phyloP scores from a whole-genome alignment of 2,113 vertebrate species.

The Anhinga anhinga region DNA sequence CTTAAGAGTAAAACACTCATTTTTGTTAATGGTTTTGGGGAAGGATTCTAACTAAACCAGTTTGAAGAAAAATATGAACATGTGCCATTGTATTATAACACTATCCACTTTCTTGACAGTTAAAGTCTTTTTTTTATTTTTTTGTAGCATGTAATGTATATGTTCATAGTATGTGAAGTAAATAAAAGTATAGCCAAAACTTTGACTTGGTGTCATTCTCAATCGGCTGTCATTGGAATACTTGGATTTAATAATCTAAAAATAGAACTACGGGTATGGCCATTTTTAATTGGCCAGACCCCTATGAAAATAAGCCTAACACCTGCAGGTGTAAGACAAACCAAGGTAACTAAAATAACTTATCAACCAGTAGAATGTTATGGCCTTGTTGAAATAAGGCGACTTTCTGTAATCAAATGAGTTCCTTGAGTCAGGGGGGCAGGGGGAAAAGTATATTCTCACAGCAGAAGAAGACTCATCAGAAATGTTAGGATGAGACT shows the following conservation, averaged over 20 bases:
- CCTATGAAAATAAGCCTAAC: neutral
- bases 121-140: slow-evolving; percentile 77
- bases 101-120: slow-evolving; percentile 89
- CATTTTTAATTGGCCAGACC: neutral
- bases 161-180: slow-evolving; percentile 89
- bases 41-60: slow-evolving; percentile 75
- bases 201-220: slow-evolving; percentile 67
- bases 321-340: neutral
- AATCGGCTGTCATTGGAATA: slow-evolving; percentile 11
- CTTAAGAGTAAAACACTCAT: slow-evolving; percentile 69
- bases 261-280: neutral
- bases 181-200: slow-evolving; percentile 87
- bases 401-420: neutral
- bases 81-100: slow-evolving; percentile 97
- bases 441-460: neutral
- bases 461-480: neutral
- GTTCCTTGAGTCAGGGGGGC: neutral
- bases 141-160: slow-evolving; percentile 90
- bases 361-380: neutral
- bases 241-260: neutral
- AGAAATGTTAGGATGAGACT: neutral
- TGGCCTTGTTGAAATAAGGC: neutral
- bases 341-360: neutral
- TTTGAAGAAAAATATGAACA: slow-evolving; percentile 84
- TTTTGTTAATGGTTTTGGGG: slow-evolving; percentile 75